Evolutionary conservation across 2,113 vertebrate species (phyloP).

Genomic region (Rissa tridactyla): DNA sequence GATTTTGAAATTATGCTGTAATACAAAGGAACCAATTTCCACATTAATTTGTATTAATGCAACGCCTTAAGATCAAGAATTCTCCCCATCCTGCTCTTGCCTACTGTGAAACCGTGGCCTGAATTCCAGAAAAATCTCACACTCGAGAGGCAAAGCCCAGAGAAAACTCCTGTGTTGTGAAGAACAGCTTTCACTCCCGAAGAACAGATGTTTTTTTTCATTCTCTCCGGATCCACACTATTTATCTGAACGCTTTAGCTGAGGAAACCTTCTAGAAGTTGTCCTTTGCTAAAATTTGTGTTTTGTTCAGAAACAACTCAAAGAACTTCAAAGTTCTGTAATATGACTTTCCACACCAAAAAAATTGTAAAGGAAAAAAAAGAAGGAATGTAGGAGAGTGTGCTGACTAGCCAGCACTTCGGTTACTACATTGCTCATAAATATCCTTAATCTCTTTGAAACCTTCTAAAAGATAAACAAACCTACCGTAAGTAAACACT

Average conservation of each 20-base stretch:
- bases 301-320: not conserved
- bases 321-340: not conserved
- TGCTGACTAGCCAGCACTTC: not conserved
- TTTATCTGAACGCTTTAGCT: not conserved
- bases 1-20: slow-evolving; percentile 22
- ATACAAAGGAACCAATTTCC: slow-evolving; percentile 55
- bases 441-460: not conserved
- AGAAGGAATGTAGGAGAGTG: not conserved
- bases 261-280: not conserved
- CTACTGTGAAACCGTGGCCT: not conserved
- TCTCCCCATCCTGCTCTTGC: not conserved
- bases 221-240: not conserved
- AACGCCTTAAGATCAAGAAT: slow-evolving; percentile 29
- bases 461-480: not conserved
- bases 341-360: not conserved
- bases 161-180: not conserved
- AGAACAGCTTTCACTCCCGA: not conserved
- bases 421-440: not conserved
- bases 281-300: not conserved
- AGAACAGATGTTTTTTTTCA: not conserved
- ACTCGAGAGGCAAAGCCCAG: not conserved
- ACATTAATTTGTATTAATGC: slow-evolving; percentile 50
- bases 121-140: slow-evolving; percentile 26
- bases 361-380: not conserved
- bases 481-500: not conserved